Percentiles rank a stretch among this genome's conserved stretches.
Evolutionary conservation across 2,888 invertebrate species (phyloP).

Genomic region (Nebria brevicollis): DNA sequence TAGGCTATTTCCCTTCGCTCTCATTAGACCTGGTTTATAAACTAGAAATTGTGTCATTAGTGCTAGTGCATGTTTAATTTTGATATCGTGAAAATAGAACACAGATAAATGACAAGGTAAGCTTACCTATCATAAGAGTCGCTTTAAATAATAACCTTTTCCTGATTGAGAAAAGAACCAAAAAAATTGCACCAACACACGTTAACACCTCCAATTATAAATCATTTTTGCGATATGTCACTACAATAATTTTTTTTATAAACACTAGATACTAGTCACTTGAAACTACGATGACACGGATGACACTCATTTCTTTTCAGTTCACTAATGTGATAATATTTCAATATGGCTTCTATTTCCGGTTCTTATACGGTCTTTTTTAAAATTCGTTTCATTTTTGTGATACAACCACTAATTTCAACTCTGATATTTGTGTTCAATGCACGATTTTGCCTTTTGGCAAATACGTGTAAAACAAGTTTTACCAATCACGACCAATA

Average conservation of each 20-base stretch:
- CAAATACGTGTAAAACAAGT: slow-evolving; percentile 9
- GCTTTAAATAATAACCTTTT: slow-evolving; percentile 27
- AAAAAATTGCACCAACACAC: slow-evolving; percentile 20
- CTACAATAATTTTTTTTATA: slow-evolving; percentile 21
- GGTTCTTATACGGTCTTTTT: slow-evolving; percentile 17
- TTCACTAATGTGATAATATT: slow-evolving; percentile 50
- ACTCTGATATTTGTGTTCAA: neutral
- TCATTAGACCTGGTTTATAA: neutral
- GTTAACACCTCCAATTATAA: slow-evolving; percentile 19
- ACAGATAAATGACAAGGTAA: slow-evolving; percentile 25
- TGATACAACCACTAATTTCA: neutral
- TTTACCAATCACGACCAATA: neutral
- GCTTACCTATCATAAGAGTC: slow-evolving; percentile 40
- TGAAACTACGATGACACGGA: slow-evolving; percentile 54
- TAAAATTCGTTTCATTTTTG: slow-evolving; percentile 9
- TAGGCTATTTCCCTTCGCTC: neutral
- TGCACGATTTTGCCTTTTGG: neutral
- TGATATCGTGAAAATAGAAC: slow-evolving; percentile 14
- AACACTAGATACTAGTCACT: slow-evolving; percentile 36
- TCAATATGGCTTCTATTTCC: slow-evolving; percentile 54
- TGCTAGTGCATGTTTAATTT: slow-evolving; percentile 16
- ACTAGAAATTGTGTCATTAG: neutral
- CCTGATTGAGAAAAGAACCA: slow-evolving; percentile 23
- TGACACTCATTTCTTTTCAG: slow-evolving; percentile 53
- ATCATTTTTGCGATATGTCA: slow-evolving; percentile 31